A percentile compares a stretch with the other conserved stretches of the same genome.
Evolutionary conservation across 2,113 vertebrate genomes (phyloP).

Genomic region (Ranitomeya imitator): DNA sequence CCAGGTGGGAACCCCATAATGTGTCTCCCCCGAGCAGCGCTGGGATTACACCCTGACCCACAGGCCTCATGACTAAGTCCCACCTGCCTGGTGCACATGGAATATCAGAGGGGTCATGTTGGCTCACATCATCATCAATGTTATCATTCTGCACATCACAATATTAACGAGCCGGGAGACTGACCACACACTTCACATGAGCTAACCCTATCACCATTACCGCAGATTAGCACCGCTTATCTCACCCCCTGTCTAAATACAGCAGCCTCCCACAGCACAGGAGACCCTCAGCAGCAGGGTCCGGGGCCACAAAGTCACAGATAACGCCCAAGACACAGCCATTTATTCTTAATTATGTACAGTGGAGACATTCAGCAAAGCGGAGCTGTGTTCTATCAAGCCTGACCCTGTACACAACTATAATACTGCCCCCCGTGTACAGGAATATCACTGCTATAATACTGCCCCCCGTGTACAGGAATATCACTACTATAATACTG

Average conservation of each 20-base stretch:
- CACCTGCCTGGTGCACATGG: constrained; percentile 44
- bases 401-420: neutral
- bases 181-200: constrained; percentile 55
- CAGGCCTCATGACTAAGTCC: constrained; percentile 49
- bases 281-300: neutral
- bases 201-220: constrained; percentile 43
- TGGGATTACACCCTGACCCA: constrained; percentile 55
- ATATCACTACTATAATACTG: neutral
- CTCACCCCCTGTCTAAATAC: constrained; percentile 34
- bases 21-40: constrained; percentile 33
- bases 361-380: neutral
- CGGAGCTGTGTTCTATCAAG: neutral
- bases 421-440: neutral
- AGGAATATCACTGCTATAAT: neutral
- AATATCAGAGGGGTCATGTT: constrained; percentile 3
- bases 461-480: neutral
- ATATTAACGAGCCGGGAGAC: constrained; percentile 1
- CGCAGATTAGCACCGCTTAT: constrained; percentile 58
- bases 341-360: neutral
- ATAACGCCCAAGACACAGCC: neutral
- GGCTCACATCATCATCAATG: neutral
- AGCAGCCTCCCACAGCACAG: neutral
- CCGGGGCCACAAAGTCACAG: neutral
- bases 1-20: constrained; percentile 35
- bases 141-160: constrained; percentile 23